A percentile compares a stretch with the other conserved stretches of the same genome.
Conservation (phyloP, 2,113 vertebrate species). For the Mellivora capensis region DNA sequence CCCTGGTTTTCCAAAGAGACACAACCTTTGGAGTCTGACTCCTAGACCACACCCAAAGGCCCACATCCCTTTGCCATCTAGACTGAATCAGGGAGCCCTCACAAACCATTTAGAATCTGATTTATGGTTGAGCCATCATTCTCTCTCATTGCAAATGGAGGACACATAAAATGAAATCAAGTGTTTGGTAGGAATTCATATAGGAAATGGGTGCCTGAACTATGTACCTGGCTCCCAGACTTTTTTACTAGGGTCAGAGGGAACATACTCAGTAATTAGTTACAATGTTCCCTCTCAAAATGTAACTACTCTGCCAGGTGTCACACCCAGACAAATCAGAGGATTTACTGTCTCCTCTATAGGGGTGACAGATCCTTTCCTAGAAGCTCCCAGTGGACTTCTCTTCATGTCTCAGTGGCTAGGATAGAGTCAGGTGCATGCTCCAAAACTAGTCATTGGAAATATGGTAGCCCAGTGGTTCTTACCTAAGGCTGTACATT, state of each 20-base stretch:
- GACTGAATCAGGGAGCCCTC: neutral
- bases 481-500: neutral
- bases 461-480: neutral
- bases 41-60: neutral
- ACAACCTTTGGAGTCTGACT: neutral
- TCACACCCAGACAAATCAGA: neutral
- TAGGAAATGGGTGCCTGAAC: neutral
- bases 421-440: neutral
- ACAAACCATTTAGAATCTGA: neutral
- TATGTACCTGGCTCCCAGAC: neutral
- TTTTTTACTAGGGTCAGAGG: neutral
- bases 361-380: neutral
- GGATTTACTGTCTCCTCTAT: neutral
- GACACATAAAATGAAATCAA: neutral
- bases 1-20: neutral
- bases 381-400: neutral
- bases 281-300: neutral
- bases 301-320: neutral
- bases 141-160: neutral
- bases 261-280: neutral
- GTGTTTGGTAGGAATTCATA: neutral
- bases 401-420: neutral
- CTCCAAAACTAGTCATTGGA: neutral
- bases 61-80: neutral
- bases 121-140: neutral